Evolutionary conservation across 2,888 invertebrate species (phyloP).

Genomic region (Salpingus planirostris): DNA sequence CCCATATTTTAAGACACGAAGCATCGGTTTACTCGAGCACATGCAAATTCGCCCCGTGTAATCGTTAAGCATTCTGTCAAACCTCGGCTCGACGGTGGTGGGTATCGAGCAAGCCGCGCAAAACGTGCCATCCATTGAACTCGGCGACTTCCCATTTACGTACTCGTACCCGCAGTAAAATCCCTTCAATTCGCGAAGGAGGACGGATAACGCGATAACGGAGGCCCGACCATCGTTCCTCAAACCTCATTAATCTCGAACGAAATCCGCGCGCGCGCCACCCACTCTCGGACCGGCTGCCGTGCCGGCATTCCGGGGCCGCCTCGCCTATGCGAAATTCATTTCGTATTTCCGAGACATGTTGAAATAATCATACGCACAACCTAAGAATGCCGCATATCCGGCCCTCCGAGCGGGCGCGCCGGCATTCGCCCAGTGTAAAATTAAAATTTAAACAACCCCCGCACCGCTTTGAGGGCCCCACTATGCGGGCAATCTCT

Average conservation of each 20-base stretch:
- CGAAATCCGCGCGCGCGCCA: too few species aligned
- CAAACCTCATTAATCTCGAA: conserved; percentile 4
- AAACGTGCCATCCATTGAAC: conserved; percentile 14
- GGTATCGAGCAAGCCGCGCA: conserved; percentile 13
- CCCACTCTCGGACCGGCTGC: too few species aligned
- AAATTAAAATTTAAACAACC: too few species aligned
- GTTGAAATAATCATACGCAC: too few species aligned
- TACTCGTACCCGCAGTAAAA: conserved; percentile 10
- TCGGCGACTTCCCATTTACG: conserved; percentile 6
- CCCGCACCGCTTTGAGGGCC: too few species aligned
- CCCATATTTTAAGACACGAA: conserved; percentile 12
- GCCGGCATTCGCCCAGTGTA: too few species aligned
- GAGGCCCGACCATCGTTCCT: background rate
- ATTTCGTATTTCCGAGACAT: too few species aligned
- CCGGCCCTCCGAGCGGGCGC: too few species aligned
- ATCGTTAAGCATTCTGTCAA: conserved; percentile 17
- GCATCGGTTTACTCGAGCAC: conserved; percentile 13
- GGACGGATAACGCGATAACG: conserved; percentile 1
- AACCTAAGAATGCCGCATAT: too few species aligned
- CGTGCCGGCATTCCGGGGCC: too few species aligned
- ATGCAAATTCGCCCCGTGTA: conserved; percentile 17
- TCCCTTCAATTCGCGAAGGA: conserved; percentile 7
- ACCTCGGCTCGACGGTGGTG: conserved; percentile 14
- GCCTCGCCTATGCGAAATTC: too few species aligned
- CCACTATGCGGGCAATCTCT: too few species aligned